Base-by-base conservation (phyloP, 1,140 invertebrate species). In the Lepidurus packardi region DNA sequence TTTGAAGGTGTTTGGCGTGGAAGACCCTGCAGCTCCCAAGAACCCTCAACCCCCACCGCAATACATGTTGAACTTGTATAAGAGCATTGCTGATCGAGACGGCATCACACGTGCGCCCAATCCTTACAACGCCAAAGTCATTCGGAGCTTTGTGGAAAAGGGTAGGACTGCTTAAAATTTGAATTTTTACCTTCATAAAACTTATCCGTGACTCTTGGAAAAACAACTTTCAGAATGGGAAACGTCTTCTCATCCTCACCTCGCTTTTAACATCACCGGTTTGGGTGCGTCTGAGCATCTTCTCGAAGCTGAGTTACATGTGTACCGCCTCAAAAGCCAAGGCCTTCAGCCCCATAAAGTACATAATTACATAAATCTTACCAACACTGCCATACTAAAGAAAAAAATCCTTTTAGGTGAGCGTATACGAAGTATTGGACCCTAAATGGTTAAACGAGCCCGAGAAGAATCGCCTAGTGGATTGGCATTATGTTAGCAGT, bases 11-110 rank as follows among this genome's bases (percentile, higher is more conserved):
- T 65, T 65, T 4, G 53, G 53, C 13, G n/a, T 65, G 53, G 53
- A 65, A 21, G 53, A 65, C 3, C 53, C 53, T 21, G 53, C 16
- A 13, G 53, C 53, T 65, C 53, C 53, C 21, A 13, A n/a, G 53
- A 65, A 16, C 8, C 53, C 53, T 65, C 53, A 13, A 16, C 53
- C 53, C 53, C 87, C 89, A 5, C 89, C 89, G 5, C 88, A 89
- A 81, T 90, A 89, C 81, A 90, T 90, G 89, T 82, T 87, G 78
- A 88, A 89, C 78, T 83, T 90, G 53, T 90, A 89, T 81, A 86
- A 89, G 78, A 84, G 84, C 6, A 85, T 90, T n/a, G 87, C 88
- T 1, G 88, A 89, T 80, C 80, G 84, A 0, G 83, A 83, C 44
- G 88, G 87, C 9, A 82, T 88, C n/a, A 88, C 85, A 11, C 84